Evolutionary conservation across 2,888 invertebrate genomes (phyloP).

Genomic region (Caenorhabditis sinica): DNA sequence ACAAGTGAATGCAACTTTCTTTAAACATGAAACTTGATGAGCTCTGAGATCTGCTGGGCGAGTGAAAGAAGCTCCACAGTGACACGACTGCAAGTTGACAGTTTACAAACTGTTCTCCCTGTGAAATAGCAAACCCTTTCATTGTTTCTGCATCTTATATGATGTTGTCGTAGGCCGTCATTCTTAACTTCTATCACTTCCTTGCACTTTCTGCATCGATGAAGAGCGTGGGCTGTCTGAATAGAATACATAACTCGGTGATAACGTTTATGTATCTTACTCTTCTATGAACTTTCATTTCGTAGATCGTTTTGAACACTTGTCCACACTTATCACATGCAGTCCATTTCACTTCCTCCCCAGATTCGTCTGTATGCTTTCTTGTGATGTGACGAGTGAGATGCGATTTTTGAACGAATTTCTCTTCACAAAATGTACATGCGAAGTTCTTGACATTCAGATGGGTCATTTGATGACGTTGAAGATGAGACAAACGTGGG

Average conservation of each 20-base stretch:
- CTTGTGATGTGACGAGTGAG: constrained; percentile 67
- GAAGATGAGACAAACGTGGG: constrained; percentile 72
- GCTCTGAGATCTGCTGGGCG: constrained; percentile 50
- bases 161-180: constrained; percentile 53
- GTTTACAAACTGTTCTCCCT: not conserved
- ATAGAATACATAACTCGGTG: no score
- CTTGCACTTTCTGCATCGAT: constrained; percentile 52
- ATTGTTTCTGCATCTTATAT: constrained; percentile 60
- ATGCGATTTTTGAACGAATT: constrained; percentile 73
- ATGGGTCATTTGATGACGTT: constrained; percentile 74
- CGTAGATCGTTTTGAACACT: constrained; percentile 63
- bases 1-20: constrained; percentile 64
- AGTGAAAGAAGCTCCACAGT: constrained; percentile 57
- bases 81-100: constrained; percentile 15
- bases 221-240: constrained; percentile 55
- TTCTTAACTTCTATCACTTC: constrained; percentile 41
- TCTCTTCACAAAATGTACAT: constrained; percentile 69
- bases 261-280: no score
- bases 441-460: constrained; percentile 68
- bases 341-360: constrained; percentile 30
- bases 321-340: constrained; percentile 66
- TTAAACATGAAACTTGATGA: constrained; percentile 64
- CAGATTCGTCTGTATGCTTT: constrained; percentile 63
- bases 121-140: constrained; percentile 25
- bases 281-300: constrained; percentile 60